A percentile compares a stretch with the other conserved stretches of the same genome.
Evolutionary conservation across 2,888 invertebrate species (phyloP).

Genomic region (Pristionchus maxplancki): DNA sequence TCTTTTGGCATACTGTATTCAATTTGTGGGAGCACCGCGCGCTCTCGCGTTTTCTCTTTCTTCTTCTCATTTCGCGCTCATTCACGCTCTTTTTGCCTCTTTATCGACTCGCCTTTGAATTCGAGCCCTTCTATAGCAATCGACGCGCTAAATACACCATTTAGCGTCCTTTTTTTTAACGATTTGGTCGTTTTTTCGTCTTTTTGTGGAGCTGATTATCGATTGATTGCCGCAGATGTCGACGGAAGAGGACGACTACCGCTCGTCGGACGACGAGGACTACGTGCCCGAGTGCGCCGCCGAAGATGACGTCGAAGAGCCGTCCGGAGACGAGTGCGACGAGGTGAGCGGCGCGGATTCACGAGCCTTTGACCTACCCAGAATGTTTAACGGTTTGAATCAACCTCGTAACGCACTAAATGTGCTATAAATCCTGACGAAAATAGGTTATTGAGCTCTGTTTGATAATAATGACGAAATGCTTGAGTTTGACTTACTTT

Average conservation of each 20-base stretch:
- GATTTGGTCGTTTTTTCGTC: neutral
- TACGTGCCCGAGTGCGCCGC: constrained; percentile 55
- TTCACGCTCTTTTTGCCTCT: neutral
- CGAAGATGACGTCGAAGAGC: constrained; percentile 56
- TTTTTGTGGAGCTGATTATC: neutral
- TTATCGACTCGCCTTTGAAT: neutral
- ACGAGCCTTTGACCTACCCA: too few relatives aligned
- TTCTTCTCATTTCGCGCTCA: neutral
- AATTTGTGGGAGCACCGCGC: neutral
- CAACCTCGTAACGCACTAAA: too few relatives aligned
- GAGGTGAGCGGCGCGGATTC: neutral
- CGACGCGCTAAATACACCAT: neutral
- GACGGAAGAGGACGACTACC: constrained; percentile 56
- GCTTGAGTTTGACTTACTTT: too few relatives aligned
- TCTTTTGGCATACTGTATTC: neutral
- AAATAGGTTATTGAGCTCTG: too few relatives aligned
- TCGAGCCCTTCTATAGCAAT: neutral
- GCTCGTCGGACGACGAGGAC: constrained; percentile 59
- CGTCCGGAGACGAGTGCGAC: constrained; percentile 56
- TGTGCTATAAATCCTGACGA: too few relatives aligned
- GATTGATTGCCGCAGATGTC: neutral
- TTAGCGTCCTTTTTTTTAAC: neutral
- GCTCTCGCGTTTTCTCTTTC: neutral
- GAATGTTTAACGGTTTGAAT: too few relatives aligned
- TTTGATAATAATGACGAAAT: too few relatives aligned